Percentiles rank a stretch among this genome's conserved stretches.
phyloP scores from a whole-genome alignment of 1,140 invertebrate species.

The Lordiphosa stackelbergi region DNA sequence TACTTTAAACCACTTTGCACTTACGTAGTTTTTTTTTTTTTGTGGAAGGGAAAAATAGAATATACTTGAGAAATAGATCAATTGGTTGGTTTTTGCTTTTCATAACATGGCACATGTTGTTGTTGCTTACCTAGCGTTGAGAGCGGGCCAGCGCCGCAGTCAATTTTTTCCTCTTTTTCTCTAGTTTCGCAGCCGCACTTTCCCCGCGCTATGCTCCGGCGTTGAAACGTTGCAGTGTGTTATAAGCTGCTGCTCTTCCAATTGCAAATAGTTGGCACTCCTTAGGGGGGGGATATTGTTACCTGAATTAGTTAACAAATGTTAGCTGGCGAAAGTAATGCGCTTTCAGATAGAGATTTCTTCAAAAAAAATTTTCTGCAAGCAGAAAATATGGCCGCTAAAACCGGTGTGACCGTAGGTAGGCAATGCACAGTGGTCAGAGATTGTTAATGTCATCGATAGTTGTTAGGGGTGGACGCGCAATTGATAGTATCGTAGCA shows the following conservation, averaged over 20 bases:
- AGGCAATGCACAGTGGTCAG: no score
- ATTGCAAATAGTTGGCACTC: conserved; percentile 9
- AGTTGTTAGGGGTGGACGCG: no score
- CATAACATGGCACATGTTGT: conserved; percentile 40
- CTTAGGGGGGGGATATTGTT: not conserved
- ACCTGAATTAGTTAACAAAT: conserved; percentile 11
- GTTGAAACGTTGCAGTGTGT: no score
- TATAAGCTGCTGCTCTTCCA: not conserved
- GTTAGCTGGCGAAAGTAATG: not conserved
- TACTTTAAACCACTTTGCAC: conserved; percentile 24
- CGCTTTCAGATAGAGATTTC: no score
- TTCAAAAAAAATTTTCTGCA: no score
- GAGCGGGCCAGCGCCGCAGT: conserved; percentile 21
- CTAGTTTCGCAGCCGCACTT: conserved; percentile 1
- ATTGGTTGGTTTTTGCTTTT: conserved; percentile 54
- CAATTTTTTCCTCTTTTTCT: conserved; percentile 10
- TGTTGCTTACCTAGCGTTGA: conserved; percentile 57
- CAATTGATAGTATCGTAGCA: no score
- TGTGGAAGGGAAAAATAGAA: conserved; percentile 73
- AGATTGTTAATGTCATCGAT: no score
- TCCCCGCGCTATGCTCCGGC: not conserved
- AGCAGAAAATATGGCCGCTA: not conserved
- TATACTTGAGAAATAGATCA: conserved; percentile 71
- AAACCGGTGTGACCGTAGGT: no score
- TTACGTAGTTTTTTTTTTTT: conserved; percentile 38